A percentile compares a stretch with the other conserved stretches of the same genome.
Conservation (phyloP, 2,797 vertebrate genomes). For the Erithacus rubecula region DNA sequence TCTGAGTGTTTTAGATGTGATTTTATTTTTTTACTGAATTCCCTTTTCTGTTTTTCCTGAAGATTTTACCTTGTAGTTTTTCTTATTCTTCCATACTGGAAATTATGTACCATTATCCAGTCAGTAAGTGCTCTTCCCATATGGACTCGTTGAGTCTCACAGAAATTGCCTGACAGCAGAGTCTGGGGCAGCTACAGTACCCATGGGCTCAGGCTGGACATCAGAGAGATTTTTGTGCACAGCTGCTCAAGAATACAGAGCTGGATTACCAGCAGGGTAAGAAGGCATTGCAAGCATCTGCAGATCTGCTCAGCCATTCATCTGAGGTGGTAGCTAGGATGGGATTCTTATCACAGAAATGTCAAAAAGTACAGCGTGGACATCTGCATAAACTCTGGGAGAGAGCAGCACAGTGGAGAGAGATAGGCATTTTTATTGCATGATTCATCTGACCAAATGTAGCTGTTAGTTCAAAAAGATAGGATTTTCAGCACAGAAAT, state of each 20-base stretch:
- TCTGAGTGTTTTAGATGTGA: background rate
- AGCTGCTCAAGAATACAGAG: background rate
- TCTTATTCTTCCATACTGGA: background rate
- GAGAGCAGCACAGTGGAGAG: background rate
- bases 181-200: background rate
- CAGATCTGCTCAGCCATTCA: background rate
- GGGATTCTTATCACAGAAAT: background rate
- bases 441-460: background rate
- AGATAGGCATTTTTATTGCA: background rate
- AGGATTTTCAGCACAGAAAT: background rate
- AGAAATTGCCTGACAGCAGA: background rate
- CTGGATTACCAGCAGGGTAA: accelerated
- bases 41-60: background rate
- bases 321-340: background rate
- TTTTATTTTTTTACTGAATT: background rate
- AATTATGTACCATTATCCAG: background rate
- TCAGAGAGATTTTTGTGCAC: background rate
- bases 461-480: background rate
- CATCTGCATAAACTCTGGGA: background rate
- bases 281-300: background rate
- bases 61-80: background rate
- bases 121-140: background rate
- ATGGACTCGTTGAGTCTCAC: background rate
- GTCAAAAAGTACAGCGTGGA: background rate
- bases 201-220: background rate